phyloP scores from a whole-genome alignment of 2,888 invertebrate species.

The Troilus luridus region DNA sequence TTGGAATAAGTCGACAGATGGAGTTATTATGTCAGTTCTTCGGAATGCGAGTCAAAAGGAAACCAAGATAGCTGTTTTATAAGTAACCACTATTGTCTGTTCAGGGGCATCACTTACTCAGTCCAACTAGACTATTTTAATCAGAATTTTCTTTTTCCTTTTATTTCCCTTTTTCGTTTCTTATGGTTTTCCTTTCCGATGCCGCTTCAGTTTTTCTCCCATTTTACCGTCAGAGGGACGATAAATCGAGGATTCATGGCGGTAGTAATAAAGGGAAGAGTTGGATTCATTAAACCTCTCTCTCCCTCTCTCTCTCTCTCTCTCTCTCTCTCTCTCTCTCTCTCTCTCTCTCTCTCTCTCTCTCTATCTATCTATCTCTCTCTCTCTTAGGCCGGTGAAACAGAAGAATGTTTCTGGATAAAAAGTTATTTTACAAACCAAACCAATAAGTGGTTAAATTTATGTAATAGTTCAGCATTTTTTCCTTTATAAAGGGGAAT shows the following conservation, averaged over 20 bases:
- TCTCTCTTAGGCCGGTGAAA: too few species aligned
- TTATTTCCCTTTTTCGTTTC: not conserved
- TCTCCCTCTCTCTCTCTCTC: too few species aligned
- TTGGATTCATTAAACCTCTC: not conserved
- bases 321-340: too few species aligned
- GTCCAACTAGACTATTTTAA: not conserved
- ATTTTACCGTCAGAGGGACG: not conserved
- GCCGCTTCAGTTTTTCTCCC: not conserved
- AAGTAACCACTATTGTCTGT: not conserved
- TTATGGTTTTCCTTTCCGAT: not conserved
- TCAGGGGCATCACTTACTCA: not conserved
- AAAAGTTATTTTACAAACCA: too few species aligned
- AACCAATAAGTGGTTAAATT: not conserved
- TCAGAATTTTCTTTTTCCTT: not conserved
- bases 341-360: too few species aligned
- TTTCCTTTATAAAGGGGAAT: too few species aligned
- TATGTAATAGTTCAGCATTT: not conserved
- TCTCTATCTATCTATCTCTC: too few species aligned
- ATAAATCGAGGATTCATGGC: not conserved
- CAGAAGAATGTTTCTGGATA: too few species aligned
- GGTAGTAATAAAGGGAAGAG: not conserved
- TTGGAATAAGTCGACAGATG: not conserved
- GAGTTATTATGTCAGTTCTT: constrained; percentile 1
- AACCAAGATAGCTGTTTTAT: constrained; percentile 9
- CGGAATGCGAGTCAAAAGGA: constrained; percentile 10